Conservation (phyloP, 2,797 vertebrate species). For the Thaleichthys pacificus region DNA sequence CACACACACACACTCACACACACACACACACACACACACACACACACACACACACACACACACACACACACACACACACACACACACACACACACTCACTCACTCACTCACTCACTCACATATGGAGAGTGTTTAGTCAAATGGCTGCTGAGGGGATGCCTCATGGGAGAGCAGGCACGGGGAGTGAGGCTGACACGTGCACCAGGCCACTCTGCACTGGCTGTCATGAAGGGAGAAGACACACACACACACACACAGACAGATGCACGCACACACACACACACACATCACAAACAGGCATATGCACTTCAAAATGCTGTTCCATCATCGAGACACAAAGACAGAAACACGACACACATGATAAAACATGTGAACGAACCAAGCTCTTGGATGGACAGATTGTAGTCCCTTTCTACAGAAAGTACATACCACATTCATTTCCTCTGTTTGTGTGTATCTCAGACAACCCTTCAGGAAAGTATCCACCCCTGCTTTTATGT, state of each 20-base stretch:
- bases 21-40: neutral
- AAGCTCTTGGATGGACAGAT: too few species aligned
- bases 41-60: neutral
- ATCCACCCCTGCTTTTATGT: neutral
- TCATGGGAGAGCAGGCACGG: constrained; percentile 25
- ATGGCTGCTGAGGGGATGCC: constrained; percentile 32
- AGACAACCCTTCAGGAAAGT: neutral
- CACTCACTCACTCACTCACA: constrained; percentile 1
- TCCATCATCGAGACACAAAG: neutral
- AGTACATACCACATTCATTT: neutral
- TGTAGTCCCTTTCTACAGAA: neutral
- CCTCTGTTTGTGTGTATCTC: neutral
- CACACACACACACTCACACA: neutral
- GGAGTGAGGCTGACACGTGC: neutral
- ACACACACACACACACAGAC: neutral
- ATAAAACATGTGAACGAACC: neutral
- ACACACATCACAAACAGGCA: neutral
- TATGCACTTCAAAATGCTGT: neutral
- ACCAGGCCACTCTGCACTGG: constrained; percentile 24
- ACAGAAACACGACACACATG: neutral
- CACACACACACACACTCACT: neutral
- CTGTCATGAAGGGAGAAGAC: constrained; percentile 25
- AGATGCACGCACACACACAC: neutral
- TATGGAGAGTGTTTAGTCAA: constrained; percentile 13
- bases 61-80: neutral